phyloP scores from a whole-genome alignment of 2,113 vertebrate species.

The Riparia riparia region DNA sequence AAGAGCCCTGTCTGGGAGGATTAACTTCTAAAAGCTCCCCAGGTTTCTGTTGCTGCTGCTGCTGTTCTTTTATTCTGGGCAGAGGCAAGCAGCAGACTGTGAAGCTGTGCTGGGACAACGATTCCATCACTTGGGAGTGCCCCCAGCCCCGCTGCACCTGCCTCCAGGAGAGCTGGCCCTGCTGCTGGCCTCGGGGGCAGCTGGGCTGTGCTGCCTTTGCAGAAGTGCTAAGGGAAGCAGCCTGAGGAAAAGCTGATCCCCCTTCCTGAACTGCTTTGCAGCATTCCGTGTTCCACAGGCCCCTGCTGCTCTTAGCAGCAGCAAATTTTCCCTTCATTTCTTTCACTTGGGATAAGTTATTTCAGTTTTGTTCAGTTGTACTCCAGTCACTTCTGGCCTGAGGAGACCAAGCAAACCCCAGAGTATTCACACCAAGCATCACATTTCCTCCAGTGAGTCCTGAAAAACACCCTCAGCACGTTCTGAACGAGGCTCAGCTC shows the following conservation, averaged over 20 bases:
- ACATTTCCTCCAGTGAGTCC: background rate
- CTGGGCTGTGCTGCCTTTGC: background rate
- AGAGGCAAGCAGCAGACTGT: background rate
- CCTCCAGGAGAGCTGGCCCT: background rate
- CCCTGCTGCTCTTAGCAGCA: background rate
- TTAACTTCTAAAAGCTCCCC: background rate
- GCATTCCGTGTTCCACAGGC: fast-evolving
- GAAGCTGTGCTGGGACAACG: background rate
- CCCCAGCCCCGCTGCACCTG: background rate
- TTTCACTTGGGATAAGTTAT: background rate
- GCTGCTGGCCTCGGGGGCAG: background rate
- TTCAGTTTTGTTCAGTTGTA: background rate
- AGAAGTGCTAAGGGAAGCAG: background rate
- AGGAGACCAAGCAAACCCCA: background rate
- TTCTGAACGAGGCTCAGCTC: fast-evolving
- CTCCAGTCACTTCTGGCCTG: background rate
- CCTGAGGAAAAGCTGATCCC: background rate
- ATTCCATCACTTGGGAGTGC: background rate
- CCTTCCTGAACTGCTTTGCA: background rate
- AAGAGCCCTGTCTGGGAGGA: background rate
- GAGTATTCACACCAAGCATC: background rate
- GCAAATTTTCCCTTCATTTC: background rate
- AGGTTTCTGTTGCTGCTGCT: background rate
- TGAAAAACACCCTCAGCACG: fast-evolving
- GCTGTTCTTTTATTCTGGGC: background rate